phyloP scores from a whole-genome alignment of 2,888 invertebrate species.

The Acanthosepion lycidas region DNA sequence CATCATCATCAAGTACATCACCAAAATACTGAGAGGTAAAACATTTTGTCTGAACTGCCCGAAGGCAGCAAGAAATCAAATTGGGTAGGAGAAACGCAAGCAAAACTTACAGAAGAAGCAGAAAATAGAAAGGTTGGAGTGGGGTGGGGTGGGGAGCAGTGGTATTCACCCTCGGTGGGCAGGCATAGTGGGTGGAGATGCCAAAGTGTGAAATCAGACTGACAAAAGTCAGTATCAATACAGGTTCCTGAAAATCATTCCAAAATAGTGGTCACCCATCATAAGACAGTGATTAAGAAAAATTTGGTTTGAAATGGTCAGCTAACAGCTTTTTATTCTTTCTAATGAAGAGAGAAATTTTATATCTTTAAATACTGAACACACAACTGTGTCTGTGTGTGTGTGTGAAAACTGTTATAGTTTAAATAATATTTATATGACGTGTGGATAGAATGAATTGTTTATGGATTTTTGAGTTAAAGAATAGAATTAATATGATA shows the following conservation, averaged over 20 bases:
- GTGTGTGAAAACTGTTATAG: not conserved
- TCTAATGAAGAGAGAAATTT: not conserved
- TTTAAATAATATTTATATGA: too few species aligned
- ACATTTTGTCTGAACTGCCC: not conserved
- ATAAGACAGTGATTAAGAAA: not conserved
- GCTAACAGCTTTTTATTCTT: not conserved
- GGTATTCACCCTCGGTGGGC: not conserved
- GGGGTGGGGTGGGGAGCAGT: not conserved
- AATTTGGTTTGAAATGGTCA: not conserved
- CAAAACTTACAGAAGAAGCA: conserved; percentile 15
- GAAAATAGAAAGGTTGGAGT: not conserved
- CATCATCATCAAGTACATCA: not conserved
- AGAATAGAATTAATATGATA: too few species aligned
- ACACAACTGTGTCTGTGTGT: not conserved
- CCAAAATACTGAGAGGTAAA: conserved; percentile 33
- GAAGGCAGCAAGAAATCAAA: not conserved
- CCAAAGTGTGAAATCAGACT: not conserved
- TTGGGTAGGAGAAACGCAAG: not conserved
- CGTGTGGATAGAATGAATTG: too few species aligned
- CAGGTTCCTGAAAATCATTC: not conserved
- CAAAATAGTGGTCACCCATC: not conserved
- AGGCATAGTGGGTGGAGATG: not conserved
- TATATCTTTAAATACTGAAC: not conserved
- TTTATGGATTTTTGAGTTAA: too few species aligned
- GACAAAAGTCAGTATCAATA: not conserved